These are phyloP conservation scores for Eupithecia vulgata DNA, from an alignment of 2,888 invertebrate species.

Conservation along the genomic window DNA sequence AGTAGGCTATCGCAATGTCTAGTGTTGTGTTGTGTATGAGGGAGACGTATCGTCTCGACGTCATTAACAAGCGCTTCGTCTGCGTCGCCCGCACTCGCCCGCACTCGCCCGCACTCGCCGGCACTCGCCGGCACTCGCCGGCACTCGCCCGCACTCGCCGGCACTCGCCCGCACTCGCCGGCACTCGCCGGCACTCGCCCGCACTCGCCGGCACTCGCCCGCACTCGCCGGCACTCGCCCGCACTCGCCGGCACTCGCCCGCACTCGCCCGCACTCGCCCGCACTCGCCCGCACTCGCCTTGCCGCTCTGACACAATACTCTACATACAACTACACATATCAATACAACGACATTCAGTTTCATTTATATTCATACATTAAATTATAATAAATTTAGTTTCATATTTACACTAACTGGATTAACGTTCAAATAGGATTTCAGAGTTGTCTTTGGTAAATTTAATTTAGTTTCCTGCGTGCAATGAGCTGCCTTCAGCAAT, in stretches of 20 bases:
- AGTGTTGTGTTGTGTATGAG: too few species aligned
- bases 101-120: not conserved
- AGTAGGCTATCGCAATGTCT: too few species aligned
- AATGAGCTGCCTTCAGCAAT: not conserved
- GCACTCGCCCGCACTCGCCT: not conserved
- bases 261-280: not conserved
- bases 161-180: not conserved
- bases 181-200: too few species aligned
- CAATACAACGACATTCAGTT: not conserved
- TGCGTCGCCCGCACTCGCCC: not conserved
- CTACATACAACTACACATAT: not conserved
- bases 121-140: too few species aligned
- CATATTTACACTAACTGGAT: not conserved
- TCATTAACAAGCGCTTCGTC: not conserved
- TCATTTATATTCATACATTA: not conserved
- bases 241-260: too few species aligned
- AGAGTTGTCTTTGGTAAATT: slow-evolving; percentile 2
- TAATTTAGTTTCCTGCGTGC: not conserved
- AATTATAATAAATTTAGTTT: not conserved
- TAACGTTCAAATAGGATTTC: not conserved
- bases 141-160: not conserved
- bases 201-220: not conserved
- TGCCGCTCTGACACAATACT: too few species aligned
- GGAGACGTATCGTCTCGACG: not conserved
- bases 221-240: not conserved